Base-by-base conservation (phyloP, 2,888 invertebrate genomes). In the Rhorus exstirpatorius region DNA sequence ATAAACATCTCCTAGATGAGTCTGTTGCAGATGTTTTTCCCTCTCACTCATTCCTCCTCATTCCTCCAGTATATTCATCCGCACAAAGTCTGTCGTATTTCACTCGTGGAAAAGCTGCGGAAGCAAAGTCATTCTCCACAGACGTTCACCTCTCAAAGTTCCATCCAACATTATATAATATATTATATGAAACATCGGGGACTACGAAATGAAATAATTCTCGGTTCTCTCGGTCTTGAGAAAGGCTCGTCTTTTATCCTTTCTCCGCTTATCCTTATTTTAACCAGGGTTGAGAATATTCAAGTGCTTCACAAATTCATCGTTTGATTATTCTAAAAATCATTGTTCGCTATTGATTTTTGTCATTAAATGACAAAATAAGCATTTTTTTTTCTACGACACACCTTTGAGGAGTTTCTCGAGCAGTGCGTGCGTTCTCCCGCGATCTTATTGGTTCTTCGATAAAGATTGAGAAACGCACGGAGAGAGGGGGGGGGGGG, bases 401-500 rank as follows among this genome's bases (percentile, higher is more conserved):
- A 60, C 3, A 31, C 26, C 55, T 26, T 38, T 60, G 35, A 8
- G 0, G n/a, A 14, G 61, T 24, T 51, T 61, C 49, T 51, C 8
- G 49, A 24, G 35, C 46, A 38, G 31, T 14, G 49, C 17, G 38
- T 41, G 55, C 55, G 58, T 60, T n/a, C 38, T 35, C 38, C n/a
- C 17, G 31, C 49, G 68, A 77, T 70, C 14, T 51, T 77, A 61
- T 61, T 61, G 76, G 19, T 51, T 61, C 60, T 63, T 44, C n/a
- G n/a, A 12, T 10, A 31, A 61, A 58, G 61, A 78, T 60, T 77
- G 49, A 44, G 51, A 70, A 78, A 78, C 44, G 41, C 38, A 41
- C 3, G 17, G 24, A 7, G 26, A 26, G 49, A 60, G 19, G 17
- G 58, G 67, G 63, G 51, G 38, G 51, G 51, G 46, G 58, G 24